Evolutionary conservation across 2,888 invertebrate genomes (phyloP), one percentile per base, ranked within the genome.

Genomic region (Meiosimyza platycephala): DNA sequence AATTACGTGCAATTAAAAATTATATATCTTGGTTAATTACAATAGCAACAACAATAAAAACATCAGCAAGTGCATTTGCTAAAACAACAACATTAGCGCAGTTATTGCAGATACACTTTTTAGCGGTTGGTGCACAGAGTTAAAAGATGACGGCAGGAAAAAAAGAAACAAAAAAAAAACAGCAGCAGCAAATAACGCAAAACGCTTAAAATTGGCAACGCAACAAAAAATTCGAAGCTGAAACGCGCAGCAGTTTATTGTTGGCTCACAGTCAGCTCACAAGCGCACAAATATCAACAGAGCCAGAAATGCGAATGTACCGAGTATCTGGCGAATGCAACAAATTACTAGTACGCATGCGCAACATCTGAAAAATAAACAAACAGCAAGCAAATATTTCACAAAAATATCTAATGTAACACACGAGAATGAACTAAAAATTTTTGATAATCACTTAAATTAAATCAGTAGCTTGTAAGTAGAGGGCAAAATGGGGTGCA

Each of bases 321-420:
- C 80, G 65, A 40, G 54, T 67, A 72, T 83, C 78, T 78, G 77
- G 76, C 81, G 83, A 81, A 82, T 81, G 82, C 80, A 81, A 83
- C 80, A 82, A 81, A 81, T 81, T 81, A 80, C n/a, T 3, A 54
- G 71, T 76, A 74, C 76, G 68, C 74, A 70, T 73, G 72, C 72
- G 74, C 73, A 77, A 72, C 67, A 71, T 69, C 48, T 66, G 59
- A 52, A 54, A 47, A 18, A 62, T 59, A 57, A 67, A 54, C 54
- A 60, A 28, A 22, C 18, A 54, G 48, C 54, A 63, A 22, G 22
- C 1, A 22, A 22, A n/a, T n/a, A n/a, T n/a, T 22, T 22, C 18
- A 18, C 51, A 40, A 57, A 40, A 40, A 40, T 40, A 40, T 40
- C 9, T 9, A 40, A 40, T 40, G 7, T 9, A 40, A 9, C 40